These are phyloP conservation scores for Beaufortia kweichowensis DNA, from an alignment of 2,113 vertebrate genomes.

Conservation along the genomic window DNA sequence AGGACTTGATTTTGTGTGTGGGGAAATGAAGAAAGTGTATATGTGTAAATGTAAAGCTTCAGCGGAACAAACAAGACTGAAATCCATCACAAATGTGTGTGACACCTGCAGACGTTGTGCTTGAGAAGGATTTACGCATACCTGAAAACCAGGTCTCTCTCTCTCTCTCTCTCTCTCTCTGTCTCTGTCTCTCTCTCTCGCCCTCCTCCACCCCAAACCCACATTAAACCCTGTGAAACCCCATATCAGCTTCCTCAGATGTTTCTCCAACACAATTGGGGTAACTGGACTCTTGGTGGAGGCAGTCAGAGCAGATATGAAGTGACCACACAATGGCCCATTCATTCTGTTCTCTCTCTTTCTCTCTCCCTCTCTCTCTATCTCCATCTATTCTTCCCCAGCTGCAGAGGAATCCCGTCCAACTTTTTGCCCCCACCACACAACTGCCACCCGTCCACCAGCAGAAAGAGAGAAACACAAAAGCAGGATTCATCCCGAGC, in stretches of 20 bases:
- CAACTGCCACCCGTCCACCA: constrained; percentile 53
- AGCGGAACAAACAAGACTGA: too few species aligned
- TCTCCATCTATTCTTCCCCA: constrained; percentile 67
- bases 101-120: not conserved
- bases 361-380: constrained; percentile 56
- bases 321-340: constrained; percentile 74
- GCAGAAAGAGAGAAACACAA: constrained; percentile 71
- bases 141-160: constrained; percentile 32
- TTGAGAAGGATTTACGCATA: constrained; percentile 8
- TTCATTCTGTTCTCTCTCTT: constrained; percentile 64
- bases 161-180: constrained; percentile 8
- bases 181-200: too few species aligned
- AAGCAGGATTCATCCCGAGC: constrained; percentile 76
- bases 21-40: too few species aligned
- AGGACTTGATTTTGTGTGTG: too few species aligned
- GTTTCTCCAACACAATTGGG: constrained; percentile 72
- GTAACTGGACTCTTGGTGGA: constrained; percentile 76
- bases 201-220: constrained; percentile 46
- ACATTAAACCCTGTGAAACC: constrained; percentile 39
- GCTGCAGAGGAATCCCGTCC: constrained; percentile 82
- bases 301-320: constrained; percentile 66
- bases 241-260: constrained; percentile 76
- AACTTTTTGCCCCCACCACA: constrained; percentile 68
- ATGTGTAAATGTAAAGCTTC: too few species aligned
- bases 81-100: too few species aligned